Conservation (phyloP, 2,113 vertebrate genomes). For the Dasypus novemcinctus region DNA sequence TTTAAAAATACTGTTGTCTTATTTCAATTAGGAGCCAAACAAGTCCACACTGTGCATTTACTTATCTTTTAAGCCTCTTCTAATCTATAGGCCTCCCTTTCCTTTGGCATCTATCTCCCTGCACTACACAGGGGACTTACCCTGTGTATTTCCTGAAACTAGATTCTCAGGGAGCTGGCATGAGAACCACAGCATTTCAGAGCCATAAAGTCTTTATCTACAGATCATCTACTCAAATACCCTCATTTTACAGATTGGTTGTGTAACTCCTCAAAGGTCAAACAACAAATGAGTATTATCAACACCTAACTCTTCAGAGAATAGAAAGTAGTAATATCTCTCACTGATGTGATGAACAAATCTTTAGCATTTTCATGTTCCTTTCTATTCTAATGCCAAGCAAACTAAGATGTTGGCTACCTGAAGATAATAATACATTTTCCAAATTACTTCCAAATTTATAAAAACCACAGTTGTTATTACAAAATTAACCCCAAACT, state of each 20-base stretch:
- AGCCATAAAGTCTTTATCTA: not conserved
- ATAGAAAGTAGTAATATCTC: not conserved
- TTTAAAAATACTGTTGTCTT: not conserved
- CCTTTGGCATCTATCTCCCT: not conserved
- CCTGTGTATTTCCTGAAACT: not conserved
- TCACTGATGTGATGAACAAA: not conserved
- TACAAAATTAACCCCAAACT: constrained; percentile 31
- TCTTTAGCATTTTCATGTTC: not conserved
- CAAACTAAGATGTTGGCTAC: not conserved
- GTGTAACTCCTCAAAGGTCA: not conserved
- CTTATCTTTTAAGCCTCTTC: not conserved
- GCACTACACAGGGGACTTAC: not conserved
- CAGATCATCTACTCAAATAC: not conserved
- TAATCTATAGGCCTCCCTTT: not conserved
- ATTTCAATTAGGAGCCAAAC: constrained; percentile 27
- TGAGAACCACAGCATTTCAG: not conserved
- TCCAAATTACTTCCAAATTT: not conserved
- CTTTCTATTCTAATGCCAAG: not conserved
- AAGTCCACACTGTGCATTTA: not conserved
- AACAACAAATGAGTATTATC: not conserved
- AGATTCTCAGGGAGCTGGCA: not conserved
- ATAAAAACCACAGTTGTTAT: not conserved
- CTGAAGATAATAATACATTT: not conserved
- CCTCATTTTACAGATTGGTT: not conserved
- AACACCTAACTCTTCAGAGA: not conserved